These are phyloP conservation scores for Silvanus unidentatus DNA, from an alignment of 2,888 invertebrate species.

Conservation along the genomic window DNA sequence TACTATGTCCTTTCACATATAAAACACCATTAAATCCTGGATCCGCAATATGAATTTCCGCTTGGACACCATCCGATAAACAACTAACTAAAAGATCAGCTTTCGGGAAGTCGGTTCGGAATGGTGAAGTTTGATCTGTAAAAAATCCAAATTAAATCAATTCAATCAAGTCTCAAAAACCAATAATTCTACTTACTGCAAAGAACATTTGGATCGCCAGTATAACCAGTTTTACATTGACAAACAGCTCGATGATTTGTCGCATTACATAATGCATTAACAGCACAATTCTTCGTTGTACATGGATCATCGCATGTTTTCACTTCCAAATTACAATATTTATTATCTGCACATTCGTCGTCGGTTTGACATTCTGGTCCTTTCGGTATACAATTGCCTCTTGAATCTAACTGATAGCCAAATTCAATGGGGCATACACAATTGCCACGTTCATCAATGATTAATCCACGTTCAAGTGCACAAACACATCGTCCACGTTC, in stretches of 20 bases:
- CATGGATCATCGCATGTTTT: constrained; percentile 79
- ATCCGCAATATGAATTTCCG: constrained; percentile 68
- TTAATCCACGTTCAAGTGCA: constrained; percentile 70
- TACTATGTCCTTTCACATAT: constrained; percentile 92
- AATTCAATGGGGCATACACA: constrained; percentile 70
- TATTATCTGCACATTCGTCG: constrained; percentile 70
- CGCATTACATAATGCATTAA: constrained; percentile 71
- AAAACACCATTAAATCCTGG: constrained; percentile 83
- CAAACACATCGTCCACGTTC: constrained; percentile 77
- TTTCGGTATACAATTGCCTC: constrained; percentile 56
- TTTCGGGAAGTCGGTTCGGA: constrained; percentile 73
- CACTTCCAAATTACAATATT: constrained; percentile 64
- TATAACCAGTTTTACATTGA: constrained; percentile 69
- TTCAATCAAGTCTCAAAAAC: not conserved
- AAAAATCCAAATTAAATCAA: constrained; percentile 9
- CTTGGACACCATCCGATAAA: constrained; percentile 85
- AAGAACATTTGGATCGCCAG: constrained; percentile 67
- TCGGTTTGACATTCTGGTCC: constrained; percentile 62
- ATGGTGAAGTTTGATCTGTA: constrained; percentile 39
- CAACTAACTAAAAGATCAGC: constrained; percentile 86
- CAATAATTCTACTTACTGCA: constrained; percentile 55
- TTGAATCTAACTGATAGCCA: constrained; percentile 57
- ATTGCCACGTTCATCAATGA: constrained; percentile 67
- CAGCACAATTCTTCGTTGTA: constrained; percentile 64
- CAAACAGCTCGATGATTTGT: constrained; percentile 72